Evolutionary conservation across 2,888 invertebrate genomes (phyloP).

Genomic region (Ennomos quercinarius): DNA sequence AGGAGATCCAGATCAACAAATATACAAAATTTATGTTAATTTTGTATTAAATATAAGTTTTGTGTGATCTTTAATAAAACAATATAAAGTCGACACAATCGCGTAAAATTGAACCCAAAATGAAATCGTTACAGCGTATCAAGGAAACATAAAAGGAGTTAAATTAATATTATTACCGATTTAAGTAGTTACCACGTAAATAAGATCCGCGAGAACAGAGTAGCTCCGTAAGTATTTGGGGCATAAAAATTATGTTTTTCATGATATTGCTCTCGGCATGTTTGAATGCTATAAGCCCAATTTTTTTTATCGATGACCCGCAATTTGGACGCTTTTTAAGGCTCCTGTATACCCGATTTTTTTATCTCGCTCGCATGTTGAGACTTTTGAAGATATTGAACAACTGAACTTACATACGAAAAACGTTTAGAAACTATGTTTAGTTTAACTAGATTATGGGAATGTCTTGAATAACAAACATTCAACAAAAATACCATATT

Average conservation of each 20-base stretch:
- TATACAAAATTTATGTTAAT: too few species aligned
- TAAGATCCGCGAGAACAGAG: constrained; percentile 28
- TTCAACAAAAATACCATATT: too few species aligned
- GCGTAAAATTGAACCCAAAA: constrained; percentile 14
- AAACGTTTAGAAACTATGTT: too few species aligned
- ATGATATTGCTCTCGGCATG: constrained; percentile 41
- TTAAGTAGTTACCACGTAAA: constrained; percentile 34
- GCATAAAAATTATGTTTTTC: constrained; percentile 65
- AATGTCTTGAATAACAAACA: too few species aligned
- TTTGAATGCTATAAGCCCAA: constrained; percentile 44
- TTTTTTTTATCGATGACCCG: constrained; percentile 58
- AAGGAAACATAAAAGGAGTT: constrained; percentile 35
- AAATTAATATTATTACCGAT: constrained; percentile 43
- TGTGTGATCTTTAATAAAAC: too few species aligned
- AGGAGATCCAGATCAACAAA: too few species aligned
- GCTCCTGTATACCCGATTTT: constrained; percentile 53
- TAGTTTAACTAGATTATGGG: too few species aligned
- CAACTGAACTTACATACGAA: too few species aligned
- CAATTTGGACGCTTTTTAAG: constrained; percentile 75
- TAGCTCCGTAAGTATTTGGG: constrained; percentile 50
- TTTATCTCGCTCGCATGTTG: too few species aligned
- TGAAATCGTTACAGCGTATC: constrained; percentile 37
- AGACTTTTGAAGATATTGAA: too few species aligned
- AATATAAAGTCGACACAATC: too few species aligned
- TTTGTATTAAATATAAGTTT: too few species aligned